These are phyloP conservation scores for Acanthopleura granulata DNA, from an alignment of 2,888 invertebrate genomes.

Conservation along the genomic window DNA sequence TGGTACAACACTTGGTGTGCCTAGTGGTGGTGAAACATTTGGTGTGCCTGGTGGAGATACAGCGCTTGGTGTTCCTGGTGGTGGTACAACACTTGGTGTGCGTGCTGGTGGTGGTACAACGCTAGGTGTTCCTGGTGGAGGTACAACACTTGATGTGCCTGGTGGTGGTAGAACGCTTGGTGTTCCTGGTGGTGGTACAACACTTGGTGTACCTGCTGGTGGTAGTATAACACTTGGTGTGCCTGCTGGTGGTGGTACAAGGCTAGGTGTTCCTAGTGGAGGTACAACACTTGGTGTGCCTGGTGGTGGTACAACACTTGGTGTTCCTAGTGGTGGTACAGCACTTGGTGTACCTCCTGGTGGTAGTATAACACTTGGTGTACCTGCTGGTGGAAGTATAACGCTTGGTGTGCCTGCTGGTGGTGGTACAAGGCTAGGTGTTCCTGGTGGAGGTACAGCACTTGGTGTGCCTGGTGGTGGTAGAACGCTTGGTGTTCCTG, in stretches of 20 bases:
- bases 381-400: neutral
- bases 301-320: constrained; percentile 1
- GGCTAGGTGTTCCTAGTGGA: neutral
- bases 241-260: constrained; percentile 1
- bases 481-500: neutral
- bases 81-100: constrained; percentile 1
- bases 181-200: neutral
- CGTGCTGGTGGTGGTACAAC: constrained; percentile 1
- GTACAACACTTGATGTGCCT: neutral
- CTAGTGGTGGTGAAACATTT: neutral
- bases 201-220: constrained; percentile 4
- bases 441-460: neutral
- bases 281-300: neutral
- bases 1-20: neutral
- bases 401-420: neutral
- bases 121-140: constrained; percentile 1
- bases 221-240: constrained; percentile 1
- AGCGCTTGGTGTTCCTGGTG: neutral
- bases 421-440: neutral
- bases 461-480: neutral
- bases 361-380: constrained; percentile 3
- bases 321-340: neutral
- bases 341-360: neutral
- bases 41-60: neutral
- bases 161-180: neutral